Conservation (phyloP, 2,888 invertebrate genomes). For the Neuroscelio doddi region DNA sequence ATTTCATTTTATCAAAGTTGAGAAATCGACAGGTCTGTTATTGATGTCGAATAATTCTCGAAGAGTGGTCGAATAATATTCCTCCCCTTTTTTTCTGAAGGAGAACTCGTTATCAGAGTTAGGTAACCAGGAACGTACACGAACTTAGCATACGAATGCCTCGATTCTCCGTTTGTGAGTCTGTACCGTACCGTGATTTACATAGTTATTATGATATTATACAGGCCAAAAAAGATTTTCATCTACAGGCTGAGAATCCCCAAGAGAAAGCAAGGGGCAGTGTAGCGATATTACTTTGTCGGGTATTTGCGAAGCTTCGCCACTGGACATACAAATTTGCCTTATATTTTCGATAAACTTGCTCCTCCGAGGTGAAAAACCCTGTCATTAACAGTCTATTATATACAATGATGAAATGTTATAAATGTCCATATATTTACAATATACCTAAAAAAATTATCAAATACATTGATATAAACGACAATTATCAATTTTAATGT, state of each 20-base stretch:
- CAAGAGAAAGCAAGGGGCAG: slow-evolving; percentile 29
- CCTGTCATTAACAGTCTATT: too few species aligned
- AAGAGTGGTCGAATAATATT: slow-evolving; percentile 21
- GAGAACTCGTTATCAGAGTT: slow-evolving; percentile 44
- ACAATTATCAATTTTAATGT: too few species aligned
- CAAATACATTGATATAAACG: too few species aligned
- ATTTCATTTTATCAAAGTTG: neutral
- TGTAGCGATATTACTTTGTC: slow-evolving; percentile 27
- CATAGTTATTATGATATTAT: slow-evolving; percentile 69
- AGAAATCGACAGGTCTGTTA: slow-evolving; percentile 2
- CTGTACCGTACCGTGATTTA: slow-evolving; percentile 59
- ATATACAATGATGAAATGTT: too few species aligned
- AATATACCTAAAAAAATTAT: too few species aligned
- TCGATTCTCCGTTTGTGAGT: slow-evolving; percentile 58
- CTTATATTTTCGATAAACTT: slow-evolving; percentile 29
- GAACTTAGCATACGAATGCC: slow-evolving; percentile 63
- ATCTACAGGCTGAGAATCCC: slow-evolving; percentile 42
- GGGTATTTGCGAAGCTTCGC: slow-evolving; percentile 17
- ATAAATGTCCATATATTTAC: too few species aligned
- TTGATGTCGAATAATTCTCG: slow-evolving; percentile 8
- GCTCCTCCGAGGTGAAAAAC: slow-evolving; percentile 17
- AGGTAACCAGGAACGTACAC: slow-evolving; percentile 32
- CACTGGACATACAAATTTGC: neutral
- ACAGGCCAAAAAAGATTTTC: slow-evolving; percentile 63
- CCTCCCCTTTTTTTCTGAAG: slow-evolving; percentile 9